These are phyloP conservation scores for Diabrotica undecimpunctata DNA, from an alignment of 1,140 invertebrate genomes.

Conservation along the genomic window DNA sequence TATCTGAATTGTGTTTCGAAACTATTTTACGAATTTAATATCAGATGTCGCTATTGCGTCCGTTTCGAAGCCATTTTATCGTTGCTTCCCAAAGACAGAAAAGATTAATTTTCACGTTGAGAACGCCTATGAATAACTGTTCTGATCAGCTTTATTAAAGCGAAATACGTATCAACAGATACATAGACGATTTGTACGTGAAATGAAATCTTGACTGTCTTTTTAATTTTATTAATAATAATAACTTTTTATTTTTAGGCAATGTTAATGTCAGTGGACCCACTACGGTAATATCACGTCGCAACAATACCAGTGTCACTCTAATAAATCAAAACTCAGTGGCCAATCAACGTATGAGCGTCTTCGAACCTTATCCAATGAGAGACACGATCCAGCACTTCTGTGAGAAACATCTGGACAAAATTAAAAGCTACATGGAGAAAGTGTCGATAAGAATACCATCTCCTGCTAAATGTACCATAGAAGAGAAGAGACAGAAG, in stretches of 20 bases:
- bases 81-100: too few relatives aligned
- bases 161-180: too few relatives aligned
- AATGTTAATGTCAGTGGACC: constrained; percentile 55
- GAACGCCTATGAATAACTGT: too few relatives aligned
- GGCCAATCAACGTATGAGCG: constrained; percentile 70
- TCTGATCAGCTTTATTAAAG: too few relatives aligned
- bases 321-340: constrained; percentile 57
- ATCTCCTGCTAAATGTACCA: constrained; percentile 85
- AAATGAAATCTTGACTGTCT: too few relatives aligned
- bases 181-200: too few relatives aligned
- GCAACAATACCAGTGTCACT: constrained; percentile 68
- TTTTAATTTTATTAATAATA: too few relatives aligned
- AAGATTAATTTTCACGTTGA: too few relatives aligned
- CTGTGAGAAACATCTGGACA: constrained; percentile 89
- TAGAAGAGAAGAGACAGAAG: constrained; percentile 78
- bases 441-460: constrained; percentile 79
- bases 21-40: too few relatives aligned
- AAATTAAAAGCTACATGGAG: constrained; percentile 87
- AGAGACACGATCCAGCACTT: constrained; percentile 89
- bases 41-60: too few relatives aligned
- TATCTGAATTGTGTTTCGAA: too few relatives aligned
- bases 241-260: constrained; percentile 30
- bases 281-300: constrained; percentile 60
- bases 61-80: too few relatives aligned
- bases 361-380: constrained; percentile 84